phyloP scores from a whole-genome alignment of 1,140 invertebrate species.

The Aphelenchoides avenae region DNA sequence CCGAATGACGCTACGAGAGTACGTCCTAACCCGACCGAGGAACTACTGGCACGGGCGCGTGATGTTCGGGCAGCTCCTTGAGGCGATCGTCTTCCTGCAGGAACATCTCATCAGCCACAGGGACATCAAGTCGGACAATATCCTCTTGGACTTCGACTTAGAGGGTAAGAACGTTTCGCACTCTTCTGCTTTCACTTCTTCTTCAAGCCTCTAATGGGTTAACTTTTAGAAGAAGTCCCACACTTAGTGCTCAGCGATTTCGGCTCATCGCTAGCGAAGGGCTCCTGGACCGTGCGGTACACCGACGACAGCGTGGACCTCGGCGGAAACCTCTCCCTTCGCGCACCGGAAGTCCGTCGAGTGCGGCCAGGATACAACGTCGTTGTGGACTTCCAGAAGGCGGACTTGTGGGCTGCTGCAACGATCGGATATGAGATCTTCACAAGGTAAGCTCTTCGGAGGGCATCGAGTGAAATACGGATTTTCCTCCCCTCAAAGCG shows the following conservation, averaged over 20 bases:
- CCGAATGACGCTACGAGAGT: conserved; percentile 41
- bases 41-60: conserved; percentile 36
- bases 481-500: too few species aligned
- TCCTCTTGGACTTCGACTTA: conserved; percentile 37
- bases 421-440: conserved; percentile 45
- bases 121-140: conserved; percentile 37
- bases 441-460: conserved; percentile 31
- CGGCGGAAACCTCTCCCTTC: conserved; percentile 37
- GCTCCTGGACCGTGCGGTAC: conserved; percentile 21
- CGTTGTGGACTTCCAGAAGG: conserved; percentile 31
- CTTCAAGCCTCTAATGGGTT: too few species aligned
- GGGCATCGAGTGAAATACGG: too few species aligned
- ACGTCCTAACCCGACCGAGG: conserved; percentile 27
- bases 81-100: conserved; percentile 41
- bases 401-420: conserved; percentile 35
- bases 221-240: conserved; percentile 37
- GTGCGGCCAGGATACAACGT: conserved; percentile 7
- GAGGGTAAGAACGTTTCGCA: conserved; percentile 30
- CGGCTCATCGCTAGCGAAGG: conserved; percentile 29
- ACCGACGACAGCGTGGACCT: conserved; percentile 30
- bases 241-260: conserved; percentile 45
- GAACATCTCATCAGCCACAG: conserved; percentile 35
- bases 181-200: too few species aligned
- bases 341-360: conserved; percentile 39
- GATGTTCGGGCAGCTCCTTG: conserved; percentile 44